Conservation (phyloP, 2,888 invertebrate genomes). For the Hirtodrosophila trivittata region DNA sequence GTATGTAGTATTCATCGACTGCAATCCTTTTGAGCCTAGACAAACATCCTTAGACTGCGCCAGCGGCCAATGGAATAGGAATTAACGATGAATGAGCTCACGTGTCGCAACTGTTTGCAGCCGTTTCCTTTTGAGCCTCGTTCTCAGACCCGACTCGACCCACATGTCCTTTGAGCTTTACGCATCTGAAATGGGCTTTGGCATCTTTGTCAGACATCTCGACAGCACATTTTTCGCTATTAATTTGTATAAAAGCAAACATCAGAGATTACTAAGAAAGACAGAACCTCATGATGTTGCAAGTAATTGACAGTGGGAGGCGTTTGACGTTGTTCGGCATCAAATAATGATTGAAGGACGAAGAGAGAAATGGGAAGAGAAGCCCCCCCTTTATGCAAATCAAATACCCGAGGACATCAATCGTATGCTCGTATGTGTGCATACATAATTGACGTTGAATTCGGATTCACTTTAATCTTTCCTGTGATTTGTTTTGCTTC, state of each 20-base stretch:
- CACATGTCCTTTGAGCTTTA: conserved; percentile 44
- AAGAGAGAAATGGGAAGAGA: too few relatives aligned
- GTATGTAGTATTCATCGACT: conserved; percentile 13
- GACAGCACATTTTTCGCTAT: conserved; percentile 55
- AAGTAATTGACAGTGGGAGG: too few relatives aligned
- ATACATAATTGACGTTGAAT: conserved; percentile 64
- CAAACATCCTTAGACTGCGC: conserved; percentile 38
- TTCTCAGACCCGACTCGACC: too few relatives aligned
- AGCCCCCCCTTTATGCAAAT: conserved; percentile 43
- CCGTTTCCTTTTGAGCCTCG: conserved; percentile 20
- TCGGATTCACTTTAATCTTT: conserved; percentile 66
- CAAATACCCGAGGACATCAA: conserved; percentile 21
- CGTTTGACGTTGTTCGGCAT: background rate
- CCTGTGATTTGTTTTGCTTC: conserved; percentile 45
- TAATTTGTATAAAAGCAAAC: conserved; percentile 69
- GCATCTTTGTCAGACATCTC: conserved; percentile 18
- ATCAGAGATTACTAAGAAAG: conserved; percentile 48
- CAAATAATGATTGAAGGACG: conserved; percentile 53
- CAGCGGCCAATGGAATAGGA: conserved; percentile 33
- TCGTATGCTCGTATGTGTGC: conserved; percentile 35
- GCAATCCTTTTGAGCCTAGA: conserved; percentile 53
- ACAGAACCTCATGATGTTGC: background rate
- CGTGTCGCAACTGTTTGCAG: conserved; percentile 34
- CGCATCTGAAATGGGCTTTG: conserved; percentile 31
- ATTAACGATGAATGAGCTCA: conserved; percentile 43